Conservation (phyloP, 2,797 vertebrate genomes). For the Lagodon rhomboides region DNA sequence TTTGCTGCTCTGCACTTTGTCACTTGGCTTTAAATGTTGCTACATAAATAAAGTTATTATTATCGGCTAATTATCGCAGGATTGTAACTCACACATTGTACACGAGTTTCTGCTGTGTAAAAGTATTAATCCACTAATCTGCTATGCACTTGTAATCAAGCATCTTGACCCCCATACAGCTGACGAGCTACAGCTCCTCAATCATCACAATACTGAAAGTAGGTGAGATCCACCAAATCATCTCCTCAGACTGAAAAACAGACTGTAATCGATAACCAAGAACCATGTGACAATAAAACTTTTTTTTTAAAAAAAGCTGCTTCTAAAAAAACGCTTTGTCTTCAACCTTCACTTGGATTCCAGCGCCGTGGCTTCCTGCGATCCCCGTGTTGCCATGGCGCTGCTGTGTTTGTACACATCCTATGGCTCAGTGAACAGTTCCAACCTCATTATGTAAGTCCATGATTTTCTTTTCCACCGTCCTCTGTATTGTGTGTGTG, state of each 20-base stretch:
- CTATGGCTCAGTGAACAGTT: constrained; percentile 48
- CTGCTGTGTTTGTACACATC: constrained; percentile 52
- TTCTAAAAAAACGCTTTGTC: too few species aligned
- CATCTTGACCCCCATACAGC: neutral
- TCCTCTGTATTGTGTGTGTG: constrained; percentile 6
- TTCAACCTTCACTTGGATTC: constrained; percentile 4
- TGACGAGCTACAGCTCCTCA: neutral
- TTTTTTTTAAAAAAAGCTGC: too few species aligned
- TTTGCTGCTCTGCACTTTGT: too few species aligned
- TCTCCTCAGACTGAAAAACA: neutral
- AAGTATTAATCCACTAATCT: too few species aligned
- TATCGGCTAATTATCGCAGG: too few species aligned
- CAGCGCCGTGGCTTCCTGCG: constrained; percentile 7
- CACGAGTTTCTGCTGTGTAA: too few species aligned
- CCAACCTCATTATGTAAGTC: constrained; percentile 51
- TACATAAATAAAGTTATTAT: too few species aligned
- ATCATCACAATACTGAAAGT: too few species aligned
- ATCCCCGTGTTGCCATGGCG: constrained; percentile 27
- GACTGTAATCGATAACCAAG: neutral
- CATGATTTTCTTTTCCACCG: constrained; percentile 12
- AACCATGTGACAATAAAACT: too few species aligned
- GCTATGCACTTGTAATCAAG: neutral
- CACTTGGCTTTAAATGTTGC: too few species aligned
- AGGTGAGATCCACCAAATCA: neutral
- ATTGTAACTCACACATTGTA: too few species aligned